Conservation (phyloP, 2,113 vertebrate species). For the Pterocles burchelli region DNA sequence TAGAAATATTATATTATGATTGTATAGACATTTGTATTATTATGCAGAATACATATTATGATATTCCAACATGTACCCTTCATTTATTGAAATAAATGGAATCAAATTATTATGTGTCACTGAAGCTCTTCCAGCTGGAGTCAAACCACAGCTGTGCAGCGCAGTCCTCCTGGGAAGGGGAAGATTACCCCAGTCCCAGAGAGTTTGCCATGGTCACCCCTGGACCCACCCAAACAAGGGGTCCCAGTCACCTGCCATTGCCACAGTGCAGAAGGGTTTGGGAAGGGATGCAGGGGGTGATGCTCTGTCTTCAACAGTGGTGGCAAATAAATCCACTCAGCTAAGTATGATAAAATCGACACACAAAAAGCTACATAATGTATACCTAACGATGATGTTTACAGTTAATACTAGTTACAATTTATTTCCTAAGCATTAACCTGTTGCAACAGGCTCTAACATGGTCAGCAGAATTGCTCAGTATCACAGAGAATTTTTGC, state of each 20-base stretch:
- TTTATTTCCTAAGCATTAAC: not conserved
- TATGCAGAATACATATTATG: not conserved
- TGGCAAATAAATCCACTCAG: not conserved
- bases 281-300: not conserved
- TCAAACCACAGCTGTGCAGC: not conserved
- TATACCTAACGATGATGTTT: not conserved
- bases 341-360: not conserved
- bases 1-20: not conserved
- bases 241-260: accelerated
- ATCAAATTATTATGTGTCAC: not conserved
- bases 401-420: not conserved
- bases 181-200: not conserved
- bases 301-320: not conserved
- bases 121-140: not conserved
- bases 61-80: not conserved
- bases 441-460: not conserved
- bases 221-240: not conserved
- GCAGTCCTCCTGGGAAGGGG: not conserved
- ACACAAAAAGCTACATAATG: not conserved
- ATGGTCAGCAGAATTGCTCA: not conserved
- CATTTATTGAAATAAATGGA: not conserved
- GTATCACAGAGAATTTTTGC: not conserved
- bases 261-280: not conserved
- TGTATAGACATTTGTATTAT: not conserved
- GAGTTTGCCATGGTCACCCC: not conserved